These are phyloP conservation scores for Drosophila nebulosa DNA, from an alignment of 1,140 invertebrate species.

Conservation along the genomic window DNA sequence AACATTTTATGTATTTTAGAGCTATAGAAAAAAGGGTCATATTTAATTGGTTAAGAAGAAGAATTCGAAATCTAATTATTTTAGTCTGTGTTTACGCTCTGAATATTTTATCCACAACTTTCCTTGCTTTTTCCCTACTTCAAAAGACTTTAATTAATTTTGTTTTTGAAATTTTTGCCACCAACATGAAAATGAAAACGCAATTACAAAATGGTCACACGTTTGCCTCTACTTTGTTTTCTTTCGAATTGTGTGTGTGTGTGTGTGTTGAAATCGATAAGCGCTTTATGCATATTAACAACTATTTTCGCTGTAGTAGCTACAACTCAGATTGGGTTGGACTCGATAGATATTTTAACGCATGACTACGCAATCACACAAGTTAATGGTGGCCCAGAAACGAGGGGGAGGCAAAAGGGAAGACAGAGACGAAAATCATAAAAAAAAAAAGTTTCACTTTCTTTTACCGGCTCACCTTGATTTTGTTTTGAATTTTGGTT, in stretches of 20 bases:
- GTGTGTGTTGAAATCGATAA: constrained; percentile 64
- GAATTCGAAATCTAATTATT: no score
- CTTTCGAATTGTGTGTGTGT: constrained; percentile 39
- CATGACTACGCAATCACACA: constrained; percentile 52
- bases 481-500: constrained; percentile 3
- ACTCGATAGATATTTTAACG: constrained; percentile 19
- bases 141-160: not conserved
- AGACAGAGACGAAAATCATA: constrained; percentile 25
- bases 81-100: no score
- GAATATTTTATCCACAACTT: not conserved
- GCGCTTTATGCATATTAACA: constrained; percentile 64
- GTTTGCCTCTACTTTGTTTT: not conserved
- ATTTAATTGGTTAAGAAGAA: no score
- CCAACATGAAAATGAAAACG: constrained; percentile 36
- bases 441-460: constrained; percentile 75
- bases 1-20: no score
- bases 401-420: constrained; percentile 20
- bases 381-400: constrained; percentile 41
- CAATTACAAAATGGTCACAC: constrained; percentile 31
- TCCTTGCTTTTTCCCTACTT: not conserved
- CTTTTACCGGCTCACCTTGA: constrained; percentile 30
- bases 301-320: constrained; percentile 6
- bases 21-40: no score
- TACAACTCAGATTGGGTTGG: not conserved
- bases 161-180: not conserved